These are phyloP conservation scores for Ellobius talpinus DNA, from an alignment of 2,113 vertebrate species.

Conservation along the genomic window DNA sequence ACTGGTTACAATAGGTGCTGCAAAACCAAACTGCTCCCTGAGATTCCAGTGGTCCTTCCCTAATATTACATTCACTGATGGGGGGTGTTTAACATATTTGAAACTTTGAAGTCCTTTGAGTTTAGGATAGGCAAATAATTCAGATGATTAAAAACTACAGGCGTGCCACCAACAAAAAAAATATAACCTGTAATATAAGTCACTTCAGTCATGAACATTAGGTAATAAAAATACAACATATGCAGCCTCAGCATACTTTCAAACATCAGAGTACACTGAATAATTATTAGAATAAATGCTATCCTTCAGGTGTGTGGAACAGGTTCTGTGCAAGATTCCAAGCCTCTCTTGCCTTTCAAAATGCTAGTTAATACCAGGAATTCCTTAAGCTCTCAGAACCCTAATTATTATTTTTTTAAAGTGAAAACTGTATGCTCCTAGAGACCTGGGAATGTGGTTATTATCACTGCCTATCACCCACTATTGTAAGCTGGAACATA, in stretches of 20 bases:
- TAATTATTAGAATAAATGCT: slow-evolving; percentile 75
- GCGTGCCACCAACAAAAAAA: slow-evolving; percentile 65
- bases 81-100: not conserved
- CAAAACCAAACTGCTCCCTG: slow-evolving; percentile 48
- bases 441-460: not conserved
- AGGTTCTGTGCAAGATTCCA: slow-evolving; percentile 53
- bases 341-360: slow-evolving; percentile 56
- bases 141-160: slow-evolving; percentile 76
- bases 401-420: not conserved
- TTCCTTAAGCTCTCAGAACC: slow-evolving; percentile 42
- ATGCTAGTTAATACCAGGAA: slow-evolving; percentile 55
- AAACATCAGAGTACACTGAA: slow-evolving; percentile 40
- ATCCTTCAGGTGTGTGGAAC: slow-evolving; percentile 56
- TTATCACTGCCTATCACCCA: slow-evolving; percentile 34
- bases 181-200: slow-evolving; percentile 66
- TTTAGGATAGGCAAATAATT: slow-evolving; percentile 67
- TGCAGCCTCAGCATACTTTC: slow-evolving; percentile 74
- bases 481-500: slow-evolving; percentile 45
- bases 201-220: slow-evolving; percentile 69
- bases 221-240: slow-evolving; percentile 70
- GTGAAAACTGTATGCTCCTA: slow-evolving; percentile 31
- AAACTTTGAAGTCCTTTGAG: slow-evolving; percentile 52
- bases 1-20: slow-evolving; percentile 61
- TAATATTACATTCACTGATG: not conserved
- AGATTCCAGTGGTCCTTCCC: slow-evolving; percentile 50